phyloP scores from a whole-genome alignment of 1,140 invertebrate genomes.

The Oryzaephilus surinamensis region DNA sequence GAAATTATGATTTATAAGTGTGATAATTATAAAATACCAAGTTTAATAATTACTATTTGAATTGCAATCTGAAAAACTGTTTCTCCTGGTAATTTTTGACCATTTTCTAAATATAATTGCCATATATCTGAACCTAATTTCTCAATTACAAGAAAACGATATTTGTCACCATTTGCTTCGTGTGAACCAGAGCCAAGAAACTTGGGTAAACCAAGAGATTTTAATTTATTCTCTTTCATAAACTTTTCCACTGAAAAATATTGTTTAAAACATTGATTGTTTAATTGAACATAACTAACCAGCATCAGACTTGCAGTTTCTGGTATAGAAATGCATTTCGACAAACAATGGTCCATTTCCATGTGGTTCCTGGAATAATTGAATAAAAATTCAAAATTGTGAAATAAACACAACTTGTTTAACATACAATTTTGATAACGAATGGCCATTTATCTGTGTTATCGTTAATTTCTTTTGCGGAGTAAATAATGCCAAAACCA shows the following conservation, averaged over 20 bases:
- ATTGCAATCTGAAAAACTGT: conserved; percentile 71
- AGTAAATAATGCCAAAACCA: conserved; percentile 91
- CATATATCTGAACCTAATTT: conserved; percentile 85
- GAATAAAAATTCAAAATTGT: conserved; percentile 1
- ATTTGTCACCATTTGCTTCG: conserved; percentile 62
- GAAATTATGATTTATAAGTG: conserved; percentile 10
- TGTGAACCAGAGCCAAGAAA: conserved; percentile 76
- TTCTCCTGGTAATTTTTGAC: conserved; percentile 59
- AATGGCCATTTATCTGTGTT: conserved; percentile 47
- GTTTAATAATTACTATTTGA: conserved; percentile 78
- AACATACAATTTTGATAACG: conserved; percentile 74
- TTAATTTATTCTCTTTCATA: conserved; percentile 58
- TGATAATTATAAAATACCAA: conserved; percentile 10
- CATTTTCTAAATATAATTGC: conserved; percentile 67
- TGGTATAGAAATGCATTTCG: conserved; percentile 90
- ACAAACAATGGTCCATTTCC: conserved; percentile 90
- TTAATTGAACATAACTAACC: conserved; percentile 45
- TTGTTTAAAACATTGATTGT: conserved; percentile 1
- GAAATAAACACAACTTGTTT: conserved; percentile 3
- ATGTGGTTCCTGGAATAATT: conserved; percentile 67
- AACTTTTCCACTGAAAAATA: conserved; percentile 63
- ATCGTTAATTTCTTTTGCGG: conserved; percentile 49
- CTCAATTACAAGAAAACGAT: conserved; percentile 87
- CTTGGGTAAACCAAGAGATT: conserved; percentile 74
- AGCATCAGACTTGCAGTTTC: conserved; percentile 69